These are phyloP conservation scores for Andrena trimmerana DNA, from an alignment of 2,888 invertebrate genomes.

Conservation along the genomic window DNA sequence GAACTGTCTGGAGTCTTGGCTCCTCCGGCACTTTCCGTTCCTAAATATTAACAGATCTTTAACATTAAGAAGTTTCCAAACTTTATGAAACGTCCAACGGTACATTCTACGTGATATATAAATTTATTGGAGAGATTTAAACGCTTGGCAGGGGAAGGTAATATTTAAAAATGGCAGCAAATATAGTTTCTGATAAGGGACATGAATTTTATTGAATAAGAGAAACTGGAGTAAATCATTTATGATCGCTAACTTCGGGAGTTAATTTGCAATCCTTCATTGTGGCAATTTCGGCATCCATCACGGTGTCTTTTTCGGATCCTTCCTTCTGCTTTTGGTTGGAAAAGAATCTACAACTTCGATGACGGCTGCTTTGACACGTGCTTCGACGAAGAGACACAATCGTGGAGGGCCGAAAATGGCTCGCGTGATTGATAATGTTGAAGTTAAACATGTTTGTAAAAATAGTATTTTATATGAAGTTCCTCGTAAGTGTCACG, in stretches of 20 bases:
- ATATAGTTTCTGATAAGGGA: not conserved
- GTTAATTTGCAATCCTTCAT: slow-evolving; percentile 54
- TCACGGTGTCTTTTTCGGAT: not conserved
- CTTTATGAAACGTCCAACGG: not conserved
- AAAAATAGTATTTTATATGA: slow-evolving; percentile 20
- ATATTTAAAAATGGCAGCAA: not conserved
- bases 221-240: not conserved
- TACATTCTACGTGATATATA: not conserved
- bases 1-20: slow-evolving; percentile 71
- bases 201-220: not conserved
- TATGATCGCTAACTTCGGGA: slow-evolving; percentile 54
- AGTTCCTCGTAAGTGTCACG: not conserved
- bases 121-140: no score
- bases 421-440: slow-evolving; percentile 20
- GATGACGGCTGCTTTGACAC: slow-evolving; percentile 18
- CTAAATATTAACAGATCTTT: not conserved
- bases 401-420: slow-evolving; percentile 31
- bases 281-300: slow-evolving; percentile 26
- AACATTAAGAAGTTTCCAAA: not conserved
- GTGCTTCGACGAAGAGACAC: slow-evolving; percentile 28
- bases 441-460: slow-evolving; percentile 48
- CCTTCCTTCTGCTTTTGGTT: slow-evolving; percentile 14
- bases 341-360: slow-evolving; percentile 35
- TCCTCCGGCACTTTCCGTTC: not conserved
- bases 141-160: not conserved